Base-by-base conservation (phyloP, 2,797 vertebrate genomes). In the Myotis daubentonii region DNA sequence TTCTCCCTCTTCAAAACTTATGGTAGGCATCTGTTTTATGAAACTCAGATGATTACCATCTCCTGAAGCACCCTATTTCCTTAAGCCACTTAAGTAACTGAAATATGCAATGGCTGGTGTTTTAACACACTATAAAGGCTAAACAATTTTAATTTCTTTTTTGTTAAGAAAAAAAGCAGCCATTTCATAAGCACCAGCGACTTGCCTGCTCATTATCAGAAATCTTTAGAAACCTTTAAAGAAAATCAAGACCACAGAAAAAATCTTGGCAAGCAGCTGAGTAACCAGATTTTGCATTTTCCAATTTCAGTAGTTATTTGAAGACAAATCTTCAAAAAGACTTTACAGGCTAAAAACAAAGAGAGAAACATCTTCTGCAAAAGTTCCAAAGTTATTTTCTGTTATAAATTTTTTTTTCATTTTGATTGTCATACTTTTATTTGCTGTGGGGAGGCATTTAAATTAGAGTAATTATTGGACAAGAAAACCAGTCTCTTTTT, bases 361-460 rank as follows among this genome's bases (percentile, higher is more conserved):
- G 75, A 85, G 68, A 60, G 49, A 89, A 80, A 47, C 47, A 70
- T 33, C 36, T 79, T 76, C 66, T 94, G 94, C 33, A 55, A 57
- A 16, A 76, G 83, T 75, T 89, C 51, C n/a, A 79, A 89, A 94
- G 81, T 76, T 94, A 81, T 81, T 91, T 93, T 91, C 57, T 86
- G 19, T 86, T 86, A 87, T 60, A 75, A 57, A 19, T 68, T 95
- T 97, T 89, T 96, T 97, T 47, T 96, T 97, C 70, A 92, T 84
- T 94, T 94, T 96, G 51, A 75, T 28, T 87, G 62, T 68, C 80
- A 87, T 66, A 78, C 38, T 94, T 89, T 89, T 53, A 76, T 41
- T 78, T 93, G 76, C 68, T 66, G 72, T 30, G 28, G 76, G 81
- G 87, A 94, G 36, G 76, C 55, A 96, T 8, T 93, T 84, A 96